Evolutionary conservation across 2,888 invertebrate genomes (phyloP).

Genomic region (Sphaeridia pumilis): DNA sequence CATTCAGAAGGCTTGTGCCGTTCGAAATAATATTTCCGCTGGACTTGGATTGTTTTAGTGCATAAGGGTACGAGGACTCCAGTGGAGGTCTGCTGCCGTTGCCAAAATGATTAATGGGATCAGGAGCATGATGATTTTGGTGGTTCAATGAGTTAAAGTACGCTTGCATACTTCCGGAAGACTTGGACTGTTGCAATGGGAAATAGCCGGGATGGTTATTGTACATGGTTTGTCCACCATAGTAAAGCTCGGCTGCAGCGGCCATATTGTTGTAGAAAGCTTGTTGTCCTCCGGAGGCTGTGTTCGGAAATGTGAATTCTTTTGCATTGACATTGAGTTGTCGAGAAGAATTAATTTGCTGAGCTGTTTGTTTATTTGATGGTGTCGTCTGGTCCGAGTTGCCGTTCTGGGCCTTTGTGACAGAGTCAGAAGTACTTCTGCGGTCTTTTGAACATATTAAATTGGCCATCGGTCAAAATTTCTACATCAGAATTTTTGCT

Average conservation of each 20-base stretch:
- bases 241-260: slow-evolving; percentile 22
- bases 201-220: slow-evolving; percentile 33
- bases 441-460: no score
- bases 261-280: not conserved
- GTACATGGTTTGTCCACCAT: slow-evolving; percentile 34
- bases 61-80: no score
- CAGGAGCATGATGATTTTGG: slow-evolving; percentile 20
- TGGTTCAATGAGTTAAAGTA: slow-evolving; percentile 24
- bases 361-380: no score
- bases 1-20: slow-evolving; percentile 5
- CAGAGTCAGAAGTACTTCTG: no score
- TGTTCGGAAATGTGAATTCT: slow-evolving; percentile 63
- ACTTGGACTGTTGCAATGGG: slow-evolving; percentile 35
- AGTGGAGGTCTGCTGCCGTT: no score
- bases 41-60: slow-evolving; percentile 57
- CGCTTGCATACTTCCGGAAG: slow-evolving; percentile 29
- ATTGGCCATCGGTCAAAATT: no score
- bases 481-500: no score
- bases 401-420: no score
- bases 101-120: no score
- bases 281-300: slow-evolving; percentile 26
- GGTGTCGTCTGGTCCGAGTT: no score
- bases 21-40: slow-evolving; percentile 47
- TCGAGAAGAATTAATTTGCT: no score
- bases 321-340: slow-evolving; percentile 78